Base-by-base conservation (phyloP, 2,888 invertebrate genomes). In the Apamea sordens region DNA sequence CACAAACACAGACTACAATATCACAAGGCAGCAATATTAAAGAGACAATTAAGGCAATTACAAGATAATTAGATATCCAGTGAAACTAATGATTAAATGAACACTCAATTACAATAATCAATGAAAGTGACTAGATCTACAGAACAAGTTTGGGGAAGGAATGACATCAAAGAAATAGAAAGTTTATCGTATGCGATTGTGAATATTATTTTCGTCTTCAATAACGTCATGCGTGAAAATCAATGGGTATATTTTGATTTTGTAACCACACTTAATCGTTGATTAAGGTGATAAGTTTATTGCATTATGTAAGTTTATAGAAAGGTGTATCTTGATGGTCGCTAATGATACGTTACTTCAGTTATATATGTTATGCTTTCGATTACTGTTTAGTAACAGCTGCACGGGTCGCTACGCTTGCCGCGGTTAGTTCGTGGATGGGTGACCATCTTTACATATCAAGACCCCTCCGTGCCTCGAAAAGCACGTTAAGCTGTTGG, bases 151-250 rank as follows among this genome's bases (percentile, higher is more conserved):
- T 59, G 32, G 15, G 13, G 15, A 61, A 68, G 36, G 59, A 41
- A 74, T 71, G 24, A 65, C 44, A 21, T 73, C 15, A 64, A 59
- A 76, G 71, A 88, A 83, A 82, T 85, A 85, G 85, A 88, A 88
- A 89, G 87, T 82, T 44, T 13, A 21, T 70, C 47, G 18, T 36
- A 56, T 67, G 56, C 32, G 56, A 80, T 71, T 76, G 76, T 74
- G 67, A 69, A 56, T 53, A 75, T 74, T 56, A 79, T 85, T 83
- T 79, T 68, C 67, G 69, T 77, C 28, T 11, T 28, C 72, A 65
- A 75, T 79, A 64, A 67, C 75, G 76, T 79, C 81, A 78, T 69
- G 77, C 86, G 79, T 88, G 83, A 81, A 84, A 80, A 86, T 47
- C n/a, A 70, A 36, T 77, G 44, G 21, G 15, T 83, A 74, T 77